Percentiles rank a stretch among this genome's conserved stretches.
phyloP scores from a whole-genome alignment of 1,140 invertebrate species.

The Ptiloglossa arizonensis region DNA sequence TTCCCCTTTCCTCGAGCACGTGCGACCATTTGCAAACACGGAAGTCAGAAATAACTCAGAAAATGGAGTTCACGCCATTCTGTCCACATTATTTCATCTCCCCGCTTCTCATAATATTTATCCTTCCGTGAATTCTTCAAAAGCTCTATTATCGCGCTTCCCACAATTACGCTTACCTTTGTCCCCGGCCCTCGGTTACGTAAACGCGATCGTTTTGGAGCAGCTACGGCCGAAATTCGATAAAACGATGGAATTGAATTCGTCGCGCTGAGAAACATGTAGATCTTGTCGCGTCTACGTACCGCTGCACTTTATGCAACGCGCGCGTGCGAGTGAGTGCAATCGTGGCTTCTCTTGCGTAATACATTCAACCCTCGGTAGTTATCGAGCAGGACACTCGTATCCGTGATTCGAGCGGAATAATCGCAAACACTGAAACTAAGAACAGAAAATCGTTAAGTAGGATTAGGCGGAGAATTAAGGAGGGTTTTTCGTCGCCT shows the following conservation, averaged over 20 bases:
- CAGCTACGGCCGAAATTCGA: neutral
- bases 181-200: neutral
- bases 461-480: too few relatives aligned
- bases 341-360: conserved; percentile 36
- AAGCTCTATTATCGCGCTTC: too few relatives aligned
- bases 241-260: conserved; percentile 19
- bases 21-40: neutral
- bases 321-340: too few relatives aligned
- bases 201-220: neutral
- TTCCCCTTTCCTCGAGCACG: too few relatives aligned
- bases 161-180: neutral
- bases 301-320: neutral
- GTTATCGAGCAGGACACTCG: conserved; percentile 47
- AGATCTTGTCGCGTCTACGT: conserved; percentile 4
- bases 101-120: neutral
- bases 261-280: neutral
- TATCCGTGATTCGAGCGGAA: conserved; percentile 54
- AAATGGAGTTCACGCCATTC: neutral
- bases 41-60: neutral
- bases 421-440: conserved; percentile 29
- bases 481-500: too few relatives aligned
- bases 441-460: too few relatives aligned
- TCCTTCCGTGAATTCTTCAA: neutral
- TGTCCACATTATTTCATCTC: neutral
- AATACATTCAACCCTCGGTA: conserved; percentile 50